Evolutionary conservation across 2,113 vertebrate species (phyloP).

Genomic region (Antechinus stuartii): DNA sequence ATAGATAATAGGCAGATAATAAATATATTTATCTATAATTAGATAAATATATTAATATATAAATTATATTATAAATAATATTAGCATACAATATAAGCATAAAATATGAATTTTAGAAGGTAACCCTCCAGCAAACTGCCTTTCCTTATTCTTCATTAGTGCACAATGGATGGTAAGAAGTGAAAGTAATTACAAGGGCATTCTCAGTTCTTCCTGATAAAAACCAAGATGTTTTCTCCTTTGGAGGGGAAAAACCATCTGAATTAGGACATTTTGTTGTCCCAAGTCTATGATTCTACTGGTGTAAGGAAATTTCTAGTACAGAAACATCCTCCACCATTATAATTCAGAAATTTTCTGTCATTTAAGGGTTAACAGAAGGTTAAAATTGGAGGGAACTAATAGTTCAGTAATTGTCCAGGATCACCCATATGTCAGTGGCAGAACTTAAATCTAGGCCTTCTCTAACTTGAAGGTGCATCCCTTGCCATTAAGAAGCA

Average conservation of each 20-base stretch:
- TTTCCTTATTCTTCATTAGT: constrained; percentile 10
- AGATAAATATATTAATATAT: too few species aligned
- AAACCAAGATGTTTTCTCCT: constrained; percentile 47
- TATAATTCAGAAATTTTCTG: not conserved
- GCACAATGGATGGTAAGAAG: constrained; percentile 50
- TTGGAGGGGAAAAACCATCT: constrained; percentile 52
- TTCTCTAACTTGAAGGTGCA: too few species aligned
- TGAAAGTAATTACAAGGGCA: constrained; percentile 38
- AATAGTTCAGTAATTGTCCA: not conserved
- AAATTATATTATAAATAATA: too few species aligned
- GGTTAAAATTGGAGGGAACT: not conserved
- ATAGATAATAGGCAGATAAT: too few species aligned
- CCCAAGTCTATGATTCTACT: not conserved
- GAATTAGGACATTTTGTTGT: constrained; percentile 37
- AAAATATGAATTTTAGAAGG: not conserved
- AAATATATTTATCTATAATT: too few species aligned
- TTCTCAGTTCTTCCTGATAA: constrained; percentile 3
- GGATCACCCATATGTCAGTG: too few species aligned
- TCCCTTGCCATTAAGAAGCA: not conserved
- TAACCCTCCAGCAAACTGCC: constrained; percentile 66
- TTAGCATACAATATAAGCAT: too few species aligned
- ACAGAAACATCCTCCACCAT: not conserved
- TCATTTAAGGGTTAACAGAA: not conserved
- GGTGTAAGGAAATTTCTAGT: not conserved
- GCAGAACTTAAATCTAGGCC: too few species aligned